Conservation (phyloP, 2,888 invertebrate species). For the Acleris emargana region DNA sequence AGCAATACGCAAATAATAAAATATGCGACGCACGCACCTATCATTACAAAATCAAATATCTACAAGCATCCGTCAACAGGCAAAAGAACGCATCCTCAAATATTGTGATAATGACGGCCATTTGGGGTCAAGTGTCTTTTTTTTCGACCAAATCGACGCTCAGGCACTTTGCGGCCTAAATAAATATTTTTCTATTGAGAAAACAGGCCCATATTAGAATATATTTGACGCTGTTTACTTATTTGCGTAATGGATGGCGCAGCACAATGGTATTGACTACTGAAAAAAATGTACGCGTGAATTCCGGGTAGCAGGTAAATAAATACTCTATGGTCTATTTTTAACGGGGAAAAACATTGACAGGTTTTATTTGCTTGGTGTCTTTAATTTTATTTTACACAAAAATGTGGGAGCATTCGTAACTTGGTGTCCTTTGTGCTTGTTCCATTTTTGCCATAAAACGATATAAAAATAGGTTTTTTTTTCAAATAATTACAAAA, state of each 20-base stretch:
- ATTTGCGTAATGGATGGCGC: constrained; percentile 31
- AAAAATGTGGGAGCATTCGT: too few relatives aligned
- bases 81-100: constrained; percentile 30
- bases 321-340: too few relatives aligned
- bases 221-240: constrained; percentile 28
- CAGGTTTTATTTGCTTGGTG: too few relatives aligned
- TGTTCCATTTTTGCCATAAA: too few relatives aligned
- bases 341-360: too few relatives aligned
- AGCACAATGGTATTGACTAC: constrained; percentile 12
- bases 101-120: constrained; percentile 32
- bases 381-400: too few relatives aligned
- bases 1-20: constrained; percentile 19
- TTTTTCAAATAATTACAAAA: too few relatives aligned
- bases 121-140: constrained; percentile 37
- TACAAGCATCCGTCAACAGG: constrained; percentile 29
- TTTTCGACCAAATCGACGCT: constrained; percentile 36
- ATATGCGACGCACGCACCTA: constrained; percentile 24
- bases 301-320: neutral
- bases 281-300: constrained; percentile 3
- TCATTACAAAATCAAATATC: constrained; percentile 35
- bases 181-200: constrained; percentile 41
- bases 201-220: constrained; percentile 38
- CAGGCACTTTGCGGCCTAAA: constrained; percentile 39
- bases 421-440: too few relatives aligned
- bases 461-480: too few relatives aligned